Percentiles rank a stretch among this genome's conserved stretches.
Conservation (phyloP, 1,140 invertebrate species). For the Psilanteris sp. region DNA sequence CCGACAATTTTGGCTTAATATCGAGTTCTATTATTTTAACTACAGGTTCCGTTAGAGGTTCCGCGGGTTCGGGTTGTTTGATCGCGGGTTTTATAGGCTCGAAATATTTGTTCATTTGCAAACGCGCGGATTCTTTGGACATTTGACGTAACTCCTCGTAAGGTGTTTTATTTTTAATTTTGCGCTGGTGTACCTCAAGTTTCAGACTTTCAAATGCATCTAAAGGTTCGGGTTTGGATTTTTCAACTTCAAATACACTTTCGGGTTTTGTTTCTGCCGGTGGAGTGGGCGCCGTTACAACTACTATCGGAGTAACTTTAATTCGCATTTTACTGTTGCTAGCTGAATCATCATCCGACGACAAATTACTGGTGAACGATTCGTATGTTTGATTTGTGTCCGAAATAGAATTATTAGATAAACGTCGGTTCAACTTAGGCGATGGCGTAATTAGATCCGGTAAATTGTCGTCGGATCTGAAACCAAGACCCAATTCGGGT, state of each 20-base stretch:
- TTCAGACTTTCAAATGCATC: slow-evolving; percentile 71
- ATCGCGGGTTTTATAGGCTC: slow-evolving; percentile 9
- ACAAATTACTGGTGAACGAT: slow-evolving; percentile 40
- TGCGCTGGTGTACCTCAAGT: slow-evolving; percentile 71
- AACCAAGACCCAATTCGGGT: too few species aligned
- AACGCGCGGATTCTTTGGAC: slow-evolving; percentile 69
- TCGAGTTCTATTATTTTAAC: slow-evolving; percentile 63
- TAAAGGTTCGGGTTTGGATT: neutral
- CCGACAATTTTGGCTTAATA: slow-evolving; percentile 69
- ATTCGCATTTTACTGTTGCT: neutral
- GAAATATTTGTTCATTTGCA: slow-evolving; percentile 75
- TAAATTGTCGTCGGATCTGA: slow-evolving; percentile 59
- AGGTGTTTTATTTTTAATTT: slow-evolving; percentile 68
- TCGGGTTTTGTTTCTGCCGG: slow-evolving; percentile 64
- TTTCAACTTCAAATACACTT: slow-evolving; percentile 33
- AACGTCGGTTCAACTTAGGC: slow-evolving; percentile 61
- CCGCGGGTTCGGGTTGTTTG: neutral
- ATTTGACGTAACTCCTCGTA: slow-evolving; percentile 68
- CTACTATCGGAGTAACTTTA: slow-evolving; percentile 52
- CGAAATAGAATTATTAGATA: slow-evolving; percentile 42
- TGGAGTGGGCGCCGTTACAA: slow-evolving; percentile 70
- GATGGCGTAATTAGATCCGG: slow-evolving; percentile 73
- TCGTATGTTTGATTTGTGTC: slow-evolving; percentile 26
- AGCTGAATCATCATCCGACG: slow-evolving; percentile 25
- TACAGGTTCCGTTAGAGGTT: slow-evolving; percentile 12